Conservation (phyloP, 2,113 vertebrate species). For the western clawed frog (Xenopus tropicalis) region DNA sequence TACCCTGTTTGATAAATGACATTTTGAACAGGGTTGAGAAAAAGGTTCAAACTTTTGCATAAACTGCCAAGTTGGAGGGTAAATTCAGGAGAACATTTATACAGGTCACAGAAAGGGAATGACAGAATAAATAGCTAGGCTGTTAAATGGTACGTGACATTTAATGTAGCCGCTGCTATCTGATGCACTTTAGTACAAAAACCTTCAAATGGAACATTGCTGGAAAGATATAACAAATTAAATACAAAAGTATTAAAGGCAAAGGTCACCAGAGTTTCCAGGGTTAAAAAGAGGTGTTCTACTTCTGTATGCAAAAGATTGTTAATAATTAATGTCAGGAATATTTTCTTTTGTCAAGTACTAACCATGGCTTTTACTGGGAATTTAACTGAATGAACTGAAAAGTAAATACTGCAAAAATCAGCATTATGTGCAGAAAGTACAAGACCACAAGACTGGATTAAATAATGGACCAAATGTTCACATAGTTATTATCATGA, state of each 20-base stretch:
- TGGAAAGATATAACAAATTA: constrained; percentile 24
- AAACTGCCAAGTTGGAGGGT: constrained; percentile 42
- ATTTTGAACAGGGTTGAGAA: constrained; percentile 36
- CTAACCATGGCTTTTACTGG: neutral
- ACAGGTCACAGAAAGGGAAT: constrained; percentile 37
- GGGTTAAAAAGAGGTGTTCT: neutral
- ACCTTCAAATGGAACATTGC: constrained; percentile 33
- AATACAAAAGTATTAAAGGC: constrained; percentile 19
- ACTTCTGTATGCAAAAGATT: neutral
- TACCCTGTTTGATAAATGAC: constrained; percentile 35
- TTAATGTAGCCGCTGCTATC: constrained; percentile 31
- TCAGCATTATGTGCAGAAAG: too few species aligned
- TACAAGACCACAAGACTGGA: too few species aligned
- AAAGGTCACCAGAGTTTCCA: constrained; percentile 17
- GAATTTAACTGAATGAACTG: too few species aligned
- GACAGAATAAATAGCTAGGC: constrained; percentile 44
- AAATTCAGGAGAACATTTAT: constrained; percentile 35
- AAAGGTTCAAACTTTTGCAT: constrained; percentile 39
- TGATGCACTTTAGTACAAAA: constrained; percentile 39
- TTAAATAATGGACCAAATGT: too few species aligned
- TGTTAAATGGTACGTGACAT: constrained; percentile 39
- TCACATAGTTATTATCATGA: too few species aligned
- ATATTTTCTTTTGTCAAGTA: neutral
- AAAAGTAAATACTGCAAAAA: too few species aligned
- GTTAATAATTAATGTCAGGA: constrained; percentile 19